Evolutionary conservation across 2,888 invertebrate species (phyloP).

Genomic region (Resseliella maxima): DNA sequence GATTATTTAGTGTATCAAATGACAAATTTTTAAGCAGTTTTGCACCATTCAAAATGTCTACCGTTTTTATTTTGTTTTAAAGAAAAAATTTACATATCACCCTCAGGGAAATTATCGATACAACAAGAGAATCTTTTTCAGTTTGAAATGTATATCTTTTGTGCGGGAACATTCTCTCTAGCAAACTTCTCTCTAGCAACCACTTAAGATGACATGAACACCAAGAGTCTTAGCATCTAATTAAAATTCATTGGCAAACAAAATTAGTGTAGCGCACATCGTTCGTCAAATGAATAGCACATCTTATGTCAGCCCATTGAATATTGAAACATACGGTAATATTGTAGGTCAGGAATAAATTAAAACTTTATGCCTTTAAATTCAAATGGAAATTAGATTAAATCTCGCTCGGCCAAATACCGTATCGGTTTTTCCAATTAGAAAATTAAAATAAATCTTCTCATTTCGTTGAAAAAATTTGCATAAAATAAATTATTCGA

Average conservation of each 20-base stretch:
- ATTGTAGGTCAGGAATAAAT: slow-evolving; percentile 17
- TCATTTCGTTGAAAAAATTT: slow-evolving; percentile 6
- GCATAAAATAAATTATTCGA: slow-evolving; percentile 47
- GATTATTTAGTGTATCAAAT: slow-evolving; percentile 13
- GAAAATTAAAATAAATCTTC: slow-evolving; percentile 49
- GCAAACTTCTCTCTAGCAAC: too few species aligned
- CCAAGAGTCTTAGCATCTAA: not conserved
- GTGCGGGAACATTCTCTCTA: too few species aligned
- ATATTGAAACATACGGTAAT: not conserved
- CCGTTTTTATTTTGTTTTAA: slow-evolving; percentile 28
- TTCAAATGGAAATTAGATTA: slow-evolving; percentile 25
- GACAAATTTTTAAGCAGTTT: slow-evolving; percentile 38
- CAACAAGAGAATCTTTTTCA: not conserved
- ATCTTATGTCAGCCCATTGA: not conserved
- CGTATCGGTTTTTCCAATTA: slow-evolving; percentile 1
- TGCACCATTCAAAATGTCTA: not conserved
- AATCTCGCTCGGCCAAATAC: not conserved
- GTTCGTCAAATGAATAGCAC: not conserved
- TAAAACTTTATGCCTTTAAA: slow-evolving; percentile 32
- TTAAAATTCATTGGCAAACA: slow-evolving; percentile 56
- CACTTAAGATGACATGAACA: not conserved
- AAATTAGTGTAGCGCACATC: not conserved
- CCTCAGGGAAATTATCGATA: slow-evolving; percentile 51
- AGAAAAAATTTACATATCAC: slow-evolving; percentile 55
- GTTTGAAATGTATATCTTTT: not conserved